These are phyloP conservation scores for Pissodes strobi DNA, from an alignment of 1,140 invertebrate genomes.

Conservation along the genomic window DNA sequence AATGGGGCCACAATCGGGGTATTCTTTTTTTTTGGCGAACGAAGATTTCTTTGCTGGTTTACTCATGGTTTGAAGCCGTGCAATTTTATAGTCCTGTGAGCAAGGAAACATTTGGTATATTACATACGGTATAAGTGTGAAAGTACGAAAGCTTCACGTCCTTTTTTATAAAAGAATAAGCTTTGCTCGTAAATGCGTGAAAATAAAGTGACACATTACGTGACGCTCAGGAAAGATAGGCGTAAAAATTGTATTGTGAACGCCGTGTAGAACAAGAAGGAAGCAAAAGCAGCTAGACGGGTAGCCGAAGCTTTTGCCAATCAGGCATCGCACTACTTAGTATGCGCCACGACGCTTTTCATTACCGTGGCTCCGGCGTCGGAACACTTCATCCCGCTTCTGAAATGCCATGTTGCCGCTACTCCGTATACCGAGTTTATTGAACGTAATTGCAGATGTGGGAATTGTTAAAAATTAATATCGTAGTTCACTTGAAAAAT, in stretches of 20 bases:
- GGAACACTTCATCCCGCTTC: constrained; percentile 48
- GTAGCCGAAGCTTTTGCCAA: constrained; percentile 33
- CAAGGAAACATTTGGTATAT: too few relatives aligned
- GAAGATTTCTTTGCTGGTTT: too few relatives aligned
- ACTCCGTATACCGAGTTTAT: constrained; percentile 10
- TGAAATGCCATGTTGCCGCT: constrained; percentile 21
- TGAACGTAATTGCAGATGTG: constrained; percentile 11
- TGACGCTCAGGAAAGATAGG: constrained; percentile 17
- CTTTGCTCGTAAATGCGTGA: constrained; percentile 7
- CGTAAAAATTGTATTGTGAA: constrained; percentile 19
- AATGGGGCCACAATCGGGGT: too few relatives aligned
- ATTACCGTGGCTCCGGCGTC: constrained; percentile 52
- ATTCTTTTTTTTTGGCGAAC: too few relatives aligned
- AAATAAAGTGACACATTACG: constrained; percentile 22
- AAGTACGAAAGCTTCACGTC: too few relatives aligned
- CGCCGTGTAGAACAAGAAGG: constrained; percentile 26
- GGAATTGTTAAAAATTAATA: too few relatives aligned
- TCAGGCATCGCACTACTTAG: constrained; percentile 45
- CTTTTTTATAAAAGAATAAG: too few relatives aligned
- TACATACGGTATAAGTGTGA: too few relatives aligned
- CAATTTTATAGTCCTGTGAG: too few relatives aligned
- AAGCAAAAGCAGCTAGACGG: constrained; percentile 25
- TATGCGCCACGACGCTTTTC: constrained; percentile 56
- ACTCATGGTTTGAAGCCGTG: too few relatives aligned
- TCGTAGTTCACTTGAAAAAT: too few relatives aligned